A percentile compares a stretch with the other conserved stretches of the same genome.
phyloP scores from a whole-genome alignment of 2,888 invertebrate genomes.

The Gymnocheta viridis region DNA sequence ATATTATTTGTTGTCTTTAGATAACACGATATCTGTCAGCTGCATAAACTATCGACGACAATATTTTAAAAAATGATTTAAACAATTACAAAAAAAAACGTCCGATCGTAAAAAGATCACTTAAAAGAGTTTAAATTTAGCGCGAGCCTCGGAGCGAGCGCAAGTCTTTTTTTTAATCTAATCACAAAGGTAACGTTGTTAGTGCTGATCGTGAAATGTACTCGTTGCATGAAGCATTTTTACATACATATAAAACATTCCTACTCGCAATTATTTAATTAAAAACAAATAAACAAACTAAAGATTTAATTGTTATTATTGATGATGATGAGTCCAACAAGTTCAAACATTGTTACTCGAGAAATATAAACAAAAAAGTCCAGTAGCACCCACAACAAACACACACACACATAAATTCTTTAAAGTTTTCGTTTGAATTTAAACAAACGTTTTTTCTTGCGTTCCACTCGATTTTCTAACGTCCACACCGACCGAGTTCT shows the following conservation, averaged over 20 bases:
- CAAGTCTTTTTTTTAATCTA: neutral
- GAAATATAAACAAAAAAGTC: constrained; percentile 19
- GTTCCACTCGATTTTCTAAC: neutral
- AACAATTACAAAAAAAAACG: constrained; percentile 22
- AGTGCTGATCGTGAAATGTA: neutral
- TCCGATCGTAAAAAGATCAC: constrained; percentile 19
- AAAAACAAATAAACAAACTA: constrained; percentile 49
- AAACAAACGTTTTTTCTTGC: neutral
- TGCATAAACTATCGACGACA: neutral
- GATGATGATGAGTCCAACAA: too few species aligned
- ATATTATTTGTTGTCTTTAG: constrained; percentile 40
- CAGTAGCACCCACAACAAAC: neutral
- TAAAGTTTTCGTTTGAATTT: neutral
- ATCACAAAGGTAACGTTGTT: neutral
- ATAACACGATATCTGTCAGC: constrained; percentile 42
- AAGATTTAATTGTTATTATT: constrained; percentile 18
- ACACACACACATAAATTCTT: neutral
- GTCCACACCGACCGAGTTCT: constrained; percentile 60
- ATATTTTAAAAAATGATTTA: constrained; percentile 16
- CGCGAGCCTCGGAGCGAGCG: neutral
- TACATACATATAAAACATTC: neutral
- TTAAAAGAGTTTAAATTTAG: neutral
- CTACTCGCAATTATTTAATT: constrained; percentile 45
- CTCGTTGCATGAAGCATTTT: neutral
- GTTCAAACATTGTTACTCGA: constrained; percentile 33